Conservation (phyloP, 2,888 invertebrate genomes). For the Lepetodrilus schrolli region DNA sequence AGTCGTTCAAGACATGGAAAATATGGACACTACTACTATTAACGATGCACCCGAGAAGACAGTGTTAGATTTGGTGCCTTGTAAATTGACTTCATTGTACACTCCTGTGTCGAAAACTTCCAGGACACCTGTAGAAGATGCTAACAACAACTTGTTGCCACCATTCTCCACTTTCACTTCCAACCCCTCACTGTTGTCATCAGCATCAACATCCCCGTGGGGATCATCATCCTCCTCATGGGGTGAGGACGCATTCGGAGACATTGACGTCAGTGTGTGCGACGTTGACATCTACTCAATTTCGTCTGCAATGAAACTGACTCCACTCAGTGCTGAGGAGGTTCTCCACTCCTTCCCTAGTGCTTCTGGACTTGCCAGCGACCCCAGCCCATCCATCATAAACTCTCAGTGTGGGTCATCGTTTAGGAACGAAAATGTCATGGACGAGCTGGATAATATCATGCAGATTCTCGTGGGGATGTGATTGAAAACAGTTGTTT, state of each 20-base stretch:
- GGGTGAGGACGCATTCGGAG: conserved; percentile 48
- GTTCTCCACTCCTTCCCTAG: conserved; percentile 73
- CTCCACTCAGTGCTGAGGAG: conserved; percentile 75
- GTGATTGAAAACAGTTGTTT: conserved; percentile 43
- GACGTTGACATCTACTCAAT: conserved; percentile 77
- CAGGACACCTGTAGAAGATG: conserved; percentile 12
- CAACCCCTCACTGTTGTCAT: no score
- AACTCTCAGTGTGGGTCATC: conserved; percentile 44
- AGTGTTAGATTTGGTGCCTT: conserved; percentile 37
- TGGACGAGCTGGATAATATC: conserved; percentile 80
- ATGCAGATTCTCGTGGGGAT: conserved; percentile 83
- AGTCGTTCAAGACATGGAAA: conserved; percentile 19
- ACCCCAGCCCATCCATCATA: conserved; percentile 48
- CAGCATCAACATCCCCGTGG: no score
- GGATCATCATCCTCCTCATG: conserved; percentile 23
- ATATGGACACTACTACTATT: conserved; percentile 10
- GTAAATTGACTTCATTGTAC: conserved; percentile 18
- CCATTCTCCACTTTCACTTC: conserved; percentile 8
- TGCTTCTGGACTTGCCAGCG: conserved; percentile 49
- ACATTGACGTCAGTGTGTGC: conserved; percentile 76
- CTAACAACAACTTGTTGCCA: conserved; percentile 30
- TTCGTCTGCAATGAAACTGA: conserved; percentile 70
- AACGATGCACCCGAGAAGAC: conserved; percentile 19
- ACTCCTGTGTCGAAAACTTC: background rate
- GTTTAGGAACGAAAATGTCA: conserved; percentile 72